A percentile compares a stretch with the other conserved stretches of the same genome.
Conservation (phyloP, 1,140 invertebrate genomes). For the Glomeris maerens region DNA sequence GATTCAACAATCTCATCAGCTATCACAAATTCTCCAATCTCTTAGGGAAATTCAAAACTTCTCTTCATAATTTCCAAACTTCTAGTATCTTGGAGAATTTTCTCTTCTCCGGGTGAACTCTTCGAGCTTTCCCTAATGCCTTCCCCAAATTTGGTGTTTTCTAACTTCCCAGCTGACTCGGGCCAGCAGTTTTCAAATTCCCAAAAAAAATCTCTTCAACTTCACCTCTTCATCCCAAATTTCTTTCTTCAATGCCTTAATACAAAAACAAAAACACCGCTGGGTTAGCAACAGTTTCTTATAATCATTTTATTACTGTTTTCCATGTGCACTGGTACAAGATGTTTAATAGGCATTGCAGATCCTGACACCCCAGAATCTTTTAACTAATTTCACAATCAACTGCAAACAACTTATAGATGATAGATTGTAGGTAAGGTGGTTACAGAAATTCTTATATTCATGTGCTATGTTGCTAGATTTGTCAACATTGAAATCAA, state of each 20-base stretch:
- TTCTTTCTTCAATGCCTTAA: slow-evolving; percentile 5
- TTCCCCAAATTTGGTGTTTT: neutral
- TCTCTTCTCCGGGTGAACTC: neutral
- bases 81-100: neutral
- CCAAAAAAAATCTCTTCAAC: slow-evolving; percentile 1
- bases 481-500: too few species aligned
- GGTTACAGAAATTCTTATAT: too few species aligned
- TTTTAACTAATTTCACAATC: neutral
- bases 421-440: too few species aligned
- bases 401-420: neutral
- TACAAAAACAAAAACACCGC: neutral
- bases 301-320: slow-evolving; percentile 3
- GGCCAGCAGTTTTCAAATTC: neutral
- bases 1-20: too few species aligned
- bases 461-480: too few species aligned
- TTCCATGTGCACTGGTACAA: neutral
- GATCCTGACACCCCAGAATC: neutral
- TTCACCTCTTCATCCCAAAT: neutral
- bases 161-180: neutral
- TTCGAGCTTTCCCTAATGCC: neutral
- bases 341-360: neutral
- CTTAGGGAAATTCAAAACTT: neutral
- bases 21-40: too few species aligned
- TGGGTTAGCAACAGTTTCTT: neutral
- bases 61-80: neutral